Conservation (phyloP, 2,888 invertebrate species). For the Caenorhabditis angaria region DNA sequence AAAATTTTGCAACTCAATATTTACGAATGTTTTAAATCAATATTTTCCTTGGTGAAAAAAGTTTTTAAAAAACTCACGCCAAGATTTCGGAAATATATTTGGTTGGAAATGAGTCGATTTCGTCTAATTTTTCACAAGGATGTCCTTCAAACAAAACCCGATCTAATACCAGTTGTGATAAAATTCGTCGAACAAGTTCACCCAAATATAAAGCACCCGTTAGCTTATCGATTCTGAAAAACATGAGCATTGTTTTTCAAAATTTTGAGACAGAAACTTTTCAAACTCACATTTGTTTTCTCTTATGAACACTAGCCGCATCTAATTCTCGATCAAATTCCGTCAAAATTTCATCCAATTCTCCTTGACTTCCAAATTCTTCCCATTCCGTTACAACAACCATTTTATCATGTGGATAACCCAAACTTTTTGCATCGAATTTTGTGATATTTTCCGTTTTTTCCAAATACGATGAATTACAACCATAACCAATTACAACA, state of each 20-base stretch:
- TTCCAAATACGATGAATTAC: slow-evolving; percentile 72
- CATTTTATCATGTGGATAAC: slow-evolving; percentile 69
- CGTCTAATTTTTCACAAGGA: slow-evolving; percentile 65
- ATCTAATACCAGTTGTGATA: slow-evolving; percentile 69
- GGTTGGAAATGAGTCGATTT: slow-evolving; percentile 70
- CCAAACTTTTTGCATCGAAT: slow-evolving; percentile 63
- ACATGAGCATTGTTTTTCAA: neutral
- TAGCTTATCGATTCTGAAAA: slow-evolving; percentile 71
- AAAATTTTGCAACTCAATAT: too few relatives aligned
- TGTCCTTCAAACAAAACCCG: slow-evolving; percentile 67
- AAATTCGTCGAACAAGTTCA: slow-evolving; percentile 69
- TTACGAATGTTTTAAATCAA: too few relatives aligned
- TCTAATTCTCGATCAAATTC: slow-evolving; percentile 70
- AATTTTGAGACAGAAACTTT: neutral
- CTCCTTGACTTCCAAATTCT: slow-evolving; percentile 72
- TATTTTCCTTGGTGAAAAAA: slow-evolving; percentile 8
- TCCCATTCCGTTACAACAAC: slow-evolving; percentile 73
- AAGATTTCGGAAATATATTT: slow-evolving; percentile 72
- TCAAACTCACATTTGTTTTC: slow-evolving; percentile 69
- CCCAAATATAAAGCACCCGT: slow-evolving; percentile 73
- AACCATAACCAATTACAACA: slow-evolving; percentile 72
- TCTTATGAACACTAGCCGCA: slow-evolving; percentile 69
- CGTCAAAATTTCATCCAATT: slow-evolving; percentile 69
- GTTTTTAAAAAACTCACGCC: slow-evolving; percentile 54
- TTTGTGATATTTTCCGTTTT: slow-evolving; percentile 69